A percentile compares a stretch with the other conserved stretches of the same genome.
Conservation (phyloP, 2,797 vertebrate species). For the Danio tinwini region DNA sequence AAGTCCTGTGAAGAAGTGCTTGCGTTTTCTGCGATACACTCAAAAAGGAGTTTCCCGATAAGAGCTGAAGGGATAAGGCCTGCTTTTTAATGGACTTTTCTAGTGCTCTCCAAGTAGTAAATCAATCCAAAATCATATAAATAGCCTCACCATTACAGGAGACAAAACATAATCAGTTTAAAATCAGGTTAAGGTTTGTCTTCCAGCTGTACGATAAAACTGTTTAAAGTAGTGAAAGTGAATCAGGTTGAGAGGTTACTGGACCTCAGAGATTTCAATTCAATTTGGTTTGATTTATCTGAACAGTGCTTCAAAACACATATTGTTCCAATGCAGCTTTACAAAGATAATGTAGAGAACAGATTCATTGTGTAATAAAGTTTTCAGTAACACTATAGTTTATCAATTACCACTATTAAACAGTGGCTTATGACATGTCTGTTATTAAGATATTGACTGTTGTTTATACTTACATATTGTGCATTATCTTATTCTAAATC, state of each 20-base stretch:
- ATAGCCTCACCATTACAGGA: not conserved
- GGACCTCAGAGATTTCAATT: constrained; percentile 1
- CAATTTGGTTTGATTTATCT: not conserved
- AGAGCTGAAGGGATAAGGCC: not conserved
- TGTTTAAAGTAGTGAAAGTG: not conserved
- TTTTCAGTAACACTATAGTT: too few relatives aligned
- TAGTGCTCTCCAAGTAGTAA: not conserved
- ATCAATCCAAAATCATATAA: constrained; percentile 18
- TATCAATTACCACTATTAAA: too few relatives aligned
- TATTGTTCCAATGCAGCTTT: not conserved
- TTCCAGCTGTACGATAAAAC: not conserved
- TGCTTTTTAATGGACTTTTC: constrained; percentile 17
- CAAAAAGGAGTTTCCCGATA: constrained; percentile 5
- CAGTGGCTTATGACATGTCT: too few relatives aligned
- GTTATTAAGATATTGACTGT: too few relatives aligned
- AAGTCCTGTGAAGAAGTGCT: constrained; percentile 22
- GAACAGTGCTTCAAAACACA: not conserved
- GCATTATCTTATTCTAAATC: too few relatives aligned
- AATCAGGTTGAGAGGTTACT: constrained; percentile 4
- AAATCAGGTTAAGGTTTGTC: constrained; percentile 12
- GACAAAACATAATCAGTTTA: constrained; percentile 3
- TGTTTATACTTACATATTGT: too few relatives aligned
- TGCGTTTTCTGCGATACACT: constrained; percentile 24
- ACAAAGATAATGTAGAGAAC: not conserved
- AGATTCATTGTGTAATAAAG: not conserved